Evolutionary conservation across 2,113 vertebrate species (phyloP), one percentile per base, ranked within the genome.

Genomic region (Forbesichthys papilliferus): DNA sequence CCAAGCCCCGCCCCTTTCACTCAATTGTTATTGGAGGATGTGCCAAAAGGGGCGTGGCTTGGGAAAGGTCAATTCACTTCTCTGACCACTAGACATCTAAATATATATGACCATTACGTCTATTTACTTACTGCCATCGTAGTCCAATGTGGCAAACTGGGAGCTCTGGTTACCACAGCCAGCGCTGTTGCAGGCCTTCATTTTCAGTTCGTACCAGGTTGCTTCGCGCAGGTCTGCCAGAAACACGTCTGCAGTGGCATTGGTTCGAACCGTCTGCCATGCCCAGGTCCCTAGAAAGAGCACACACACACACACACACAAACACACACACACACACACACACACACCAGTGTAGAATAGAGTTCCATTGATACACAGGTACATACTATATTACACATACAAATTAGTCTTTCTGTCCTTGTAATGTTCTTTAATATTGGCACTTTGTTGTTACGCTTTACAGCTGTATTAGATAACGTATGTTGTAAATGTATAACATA

Each of bases 191-290:
- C 98, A 99, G 0, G 96, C 96, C 84, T 96, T 94, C 96, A 99
- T 98, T 86, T 97, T 97, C 61, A 99, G 90, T 87, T 99, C 97
- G 3, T 99, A 99, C 98, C 98, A 99, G 0, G 97, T 99, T 73
- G 96, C 98, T 90, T 98, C 98, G 0, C 95, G 95, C 73, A 99
- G 92, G 73, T 99, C 98, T 0, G 96, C 95, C 72, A 99, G 93
- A 85, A 98, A 98, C 60, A 99, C 93, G 68, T 98, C 96, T 3
- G 86, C 69, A 0, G 96, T 96, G 82, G 91, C 93, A 72, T 98
- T 98, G 90, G 96, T 96, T 0, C 94, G 93, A 0, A 98, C 87
- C 66, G 84, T 95, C 89, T 98, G 96, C 97, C 97, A 98, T 7
- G 92, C 91, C 96, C 96, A 98, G 57, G 95, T 96, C 69, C 95